These are phyloP conservation scores for Cotesia typhae DNA, from an alignment of 1,140 invertebrate genomes.

Conservation along the genomic window DNA sequence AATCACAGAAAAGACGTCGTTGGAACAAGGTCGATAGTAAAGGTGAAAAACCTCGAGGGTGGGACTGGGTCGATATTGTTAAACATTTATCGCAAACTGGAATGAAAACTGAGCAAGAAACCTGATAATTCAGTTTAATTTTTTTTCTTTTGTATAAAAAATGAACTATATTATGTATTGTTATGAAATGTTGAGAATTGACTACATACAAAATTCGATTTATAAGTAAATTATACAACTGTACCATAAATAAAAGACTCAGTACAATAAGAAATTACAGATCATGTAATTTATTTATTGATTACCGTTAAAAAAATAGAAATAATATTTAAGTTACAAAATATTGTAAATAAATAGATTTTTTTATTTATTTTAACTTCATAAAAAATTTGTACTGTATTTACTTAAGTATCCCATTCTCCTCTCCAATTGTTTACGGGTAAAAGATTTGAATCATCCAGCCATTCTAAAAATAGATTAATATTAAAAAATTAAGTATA, in stretches of 20 bases:
- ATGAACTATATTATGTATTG: constrained; percentile 9
- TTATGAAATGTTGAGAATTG: constrained; percentile 1
- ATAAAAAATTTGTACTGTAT: constrained; percentile 43
- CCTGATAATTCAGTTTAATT: constrained; percentile 40
- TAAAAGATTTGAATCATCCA: constrained; percentile 5
- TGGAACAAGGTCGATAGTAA: constrained; percentile 84
- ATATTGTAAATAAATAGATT: background rate
- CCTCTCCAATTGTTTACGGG: constrained; percentile 25
- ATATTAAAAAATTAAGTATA: background rate
- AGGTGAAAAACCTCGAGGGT: constrained; percentile 87
- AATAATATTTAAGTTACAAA: too few species aligned
- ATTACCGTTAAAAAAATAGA: too few species aligned
- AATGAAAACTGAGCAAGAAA: constrained; percentile 62
- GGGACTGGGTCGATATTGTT: constrained; percentile 94
- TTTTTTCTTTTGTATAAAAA: background rate
- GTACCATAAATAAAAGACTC: background rate
- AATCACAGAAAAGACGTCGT: constrained; percentile 88
- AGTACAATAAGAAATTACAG: background rate
- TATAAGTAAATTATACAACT: background rate
- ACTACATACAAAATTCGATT: too few species aligned
- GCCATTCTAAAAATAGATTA: constrained; percentile 19
- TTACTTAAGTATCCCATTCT: constrained; percentile 23
- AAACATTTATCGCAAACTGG: constrained; percentile 93
- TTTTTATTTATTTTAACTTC: constrained; percentile 3
- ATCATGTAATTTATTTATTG: too few species aligned